phyloP scores from a whole-genome alignment of 2,113 vertebrate genomes.

The Macquaria ambigua region DNA sequence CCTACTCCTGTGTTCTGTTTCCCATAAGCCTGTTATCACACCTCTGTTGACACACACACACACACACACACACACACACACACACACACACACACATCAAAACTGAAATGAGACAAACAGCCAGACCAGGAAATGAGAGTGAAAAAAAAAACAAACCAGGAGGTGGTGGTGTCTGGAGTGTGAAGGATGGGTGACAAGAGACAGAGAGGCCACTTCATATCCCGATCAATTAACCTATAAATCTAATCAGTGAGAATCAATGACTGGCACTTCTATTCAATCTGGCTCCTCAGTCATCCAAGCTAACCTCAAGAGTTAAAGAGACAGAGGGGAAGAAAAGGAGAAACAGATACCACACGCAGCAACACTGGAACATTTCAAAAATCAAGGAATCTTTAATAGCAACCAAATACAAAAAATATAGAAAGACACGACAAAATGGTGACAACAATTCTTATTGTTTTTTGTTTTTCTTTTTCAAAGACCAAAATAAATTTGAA shows the following conservation, averaged over 20 bases:
- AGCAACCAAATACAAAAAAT: constrained; percentile 80
- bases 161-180: constrained; percentile 19
- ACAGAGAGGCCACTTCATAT: constrained; percentile 60
- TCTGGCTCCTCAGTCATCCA: constrained; percentile 34
- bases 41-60: constrained; percentile 56
- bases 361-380: constrained; percentile 58
- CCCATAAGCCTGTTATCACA: constrained; percentile 67
- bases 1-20: constrained; percentile 34
- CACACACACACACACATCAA: constrained; percentile 65
- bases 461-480: constrained; percentile 18
- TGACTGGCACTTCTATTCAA: constrained; percentile 44
- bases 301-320: constrained; percentile 43
- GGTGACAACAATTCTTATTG: constrained; percentile 69
- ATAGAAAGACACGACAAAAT: constrained; percentile 79
- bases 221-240: constrained; percentile 76
- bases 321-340: constrained; percentile 21
- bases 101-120: constrained; percentile 57
- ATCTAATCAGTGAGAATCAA: constrained; percentile 77
- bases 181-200: constrained; percentile 53
- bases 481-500: constrained; percentile 57
- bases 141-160: background rate
- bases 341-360: constrained; percentile 48
- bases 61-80: constrained; percentile 59
- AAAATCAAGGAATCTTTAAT: constrained; percentile 86
- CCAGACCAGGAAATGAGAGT: constrained; percentile 70